Evolutionary conservation across 2,888 invertebrate genomes (phyloP).

Genomic region (Nysson spinosus): DNA sequence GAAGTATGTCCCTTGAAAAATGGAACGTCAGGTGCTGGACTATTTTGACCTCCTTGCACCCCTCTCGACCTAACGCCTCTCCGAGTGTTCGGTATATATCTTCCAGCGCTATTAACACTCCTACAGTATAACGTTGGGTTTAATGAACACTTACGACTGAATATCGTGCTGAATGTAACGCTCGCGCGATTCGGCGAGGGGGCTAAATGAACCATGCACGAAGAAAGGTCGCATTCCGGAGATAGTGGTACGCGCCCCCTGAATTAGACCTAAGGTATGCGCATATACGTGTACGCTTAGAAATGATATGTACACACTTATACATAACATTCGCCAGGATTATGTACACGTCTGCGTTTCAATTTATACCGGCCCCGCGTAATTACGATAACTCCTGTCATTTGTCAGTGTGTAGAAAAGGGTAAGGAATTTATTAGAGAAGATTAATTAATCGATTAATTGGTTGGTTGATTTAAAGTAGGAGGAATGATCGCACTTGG

Average conservation of each 20-base stretch:
- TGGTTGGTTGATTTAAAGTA: too few species aligned
- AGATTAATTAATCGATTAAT: too few species aligned
- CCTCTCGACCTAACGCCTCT: constrained; percentile 14
- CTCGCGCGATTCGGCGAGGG: constrained; percentile 47
- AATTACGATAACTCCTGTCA: too few species aligned
- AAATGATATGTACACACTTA: constrained; percentile 4
- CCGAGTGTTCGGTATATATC: constrained; percentile 24
- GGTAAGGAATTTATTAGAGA: too few species aligned
- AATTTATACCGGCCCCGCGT: background rate
- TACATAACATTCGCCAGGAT: background rate
- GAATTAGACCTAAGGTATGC: constrained; percentile 59
- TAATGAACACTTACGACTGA: constrained; percentile 59
- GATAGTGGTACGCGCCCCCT: constrained; percentile 51
- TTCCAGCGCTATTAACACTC: constrained; percentile 39
- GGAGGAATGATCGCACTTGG: too few species aligned
- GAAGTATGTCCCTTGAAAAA: constrained; percentile 18
- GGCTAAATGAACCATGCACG: constrained; percentile 54
- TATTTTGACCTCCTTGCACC: constrained; percentile 15
- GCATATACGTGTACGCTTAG: constrained; percentile 30
- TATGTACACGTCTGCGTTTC: background rate
- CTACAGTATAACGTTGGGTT: constrained; percentile 35
- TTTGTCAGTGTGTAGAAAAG: too few species aligned
- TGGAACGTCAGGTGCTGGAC: constrained; percentile 1
- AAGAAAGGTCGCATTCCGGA: constrained; percentile 59
- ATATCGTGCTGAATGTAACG: constrained; percentile 52